Percentiles rank a stretch among this genome's conserved stretches.
Conservation (phyloP, 2,797 vertebrate genomes). For the Micromesistius poutassou region DNA sequence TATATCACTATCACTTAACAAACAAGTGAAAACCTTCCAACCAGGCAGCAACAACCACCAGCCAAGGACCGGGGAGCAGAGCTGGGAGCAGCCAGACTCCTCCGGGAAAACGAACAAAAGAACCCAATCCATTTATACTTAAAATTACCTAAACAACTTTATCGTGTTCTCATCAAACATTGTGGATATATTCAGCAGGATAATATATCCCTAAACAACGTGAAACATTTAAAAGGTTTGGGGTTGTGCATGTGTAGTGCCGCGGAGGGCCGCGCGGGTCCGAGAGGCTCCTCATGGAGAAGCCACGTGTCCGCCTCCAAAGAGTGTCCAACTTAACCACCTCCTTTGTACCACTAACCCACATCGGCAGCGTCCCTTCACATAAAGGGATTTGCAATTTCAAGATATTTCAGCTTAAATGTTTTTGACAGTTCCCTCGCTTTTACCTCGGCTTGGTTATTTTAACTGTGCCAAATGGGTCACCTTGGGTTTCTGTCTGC, state of each 20-base stretch:
- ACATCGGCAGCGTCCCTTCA: conserved; percentile 99
- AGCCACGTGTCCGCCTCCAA: conserved; percentile 99
- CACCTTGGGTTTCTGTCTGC: conserved; percentile 99
- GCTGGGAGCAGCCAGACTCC: neutral
- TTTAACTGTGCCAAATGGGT: conserved; percentile 99
- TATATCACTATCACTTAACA: neutral
- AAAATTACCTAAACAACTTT: neutral
- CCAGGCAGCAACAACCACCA: neutral
- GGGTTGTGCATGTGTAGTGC: conserved; percentile 82
- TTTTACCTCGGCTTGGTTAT: conserved; percentile 98
- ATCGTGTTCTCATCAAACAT: neutral
- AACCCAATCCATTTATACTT: neutral
- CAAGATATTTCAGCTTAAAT: conserved; percentile 99
- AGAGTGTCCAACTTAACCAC: conserved; percentile 99
- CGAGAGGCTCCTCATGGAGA: conserved; percentile 91
- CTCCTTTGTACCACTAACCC: conserved; percentile 99
- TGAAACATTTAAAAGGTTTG: conserved; percentile 63
- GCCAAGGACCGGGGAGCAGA: neutral
- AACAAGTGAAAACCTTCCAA: neutral
- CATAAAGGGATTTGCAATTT: conserved; percentile 99
- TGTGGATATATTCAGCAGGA: neutral
- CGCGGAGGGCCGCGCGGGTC: conserved; percentile 95
- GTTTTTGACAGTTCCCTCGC: conserved; percentile 99
- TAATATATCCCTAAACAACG: conserved; percentile 25
- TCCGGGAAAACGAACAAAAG: neutral